phyloP scores from a whole-genome alignment of 2,113 vertebrate species.

The Alethe castanea region DNA sequence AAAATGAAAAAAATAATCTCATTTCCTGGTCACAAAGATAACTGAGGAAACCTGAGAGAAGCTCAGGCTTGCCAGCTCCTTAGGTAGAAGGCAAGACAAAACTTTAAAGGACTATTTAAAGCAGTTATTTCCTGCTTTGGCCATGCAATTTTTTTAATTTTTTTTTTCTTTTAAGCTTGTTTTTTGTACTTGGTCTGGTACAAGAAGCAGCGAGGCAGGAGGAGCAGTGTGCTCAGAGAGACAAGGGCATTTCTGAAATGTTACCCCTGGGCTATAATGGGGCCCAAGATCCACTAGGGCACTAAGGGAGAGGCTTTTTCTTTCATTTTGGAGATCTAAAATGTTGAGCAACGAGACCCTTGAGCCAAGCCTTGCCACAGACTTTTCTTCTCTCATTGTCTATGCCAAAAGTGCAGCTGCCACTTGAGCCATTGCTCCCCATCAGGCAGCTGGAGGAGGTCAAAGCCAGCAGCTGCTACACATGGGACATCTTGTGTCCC shows the following conservation, averaged over 20 bases:
- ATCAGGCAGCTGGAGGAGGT: background rate
- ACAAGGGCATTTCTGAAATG: background rate
- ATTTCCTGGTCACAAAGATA: background rate
- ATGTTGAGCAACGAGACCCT: background rate
- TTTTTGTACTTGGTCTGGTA: background rate
- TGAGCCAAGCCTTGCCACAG: background rate
- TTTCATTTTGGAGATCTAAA: background rate
- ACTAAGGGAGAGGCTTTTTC: background rate
- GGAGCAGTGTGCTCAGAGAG: background rate
- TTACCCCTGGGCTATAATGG: background rate
- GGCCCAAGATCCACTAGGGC: background rate
- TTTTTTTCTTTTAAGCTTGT: rapidly evolving
- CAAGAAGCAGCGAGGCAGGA: rapidly evolving
- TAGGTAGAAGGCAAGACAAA: background rate
- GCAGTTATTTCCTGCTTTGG: background rate
- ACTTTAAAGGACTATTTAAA: background rate
- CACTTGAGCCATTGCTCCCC: background rate
- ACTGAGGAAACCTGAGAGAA: background rate
- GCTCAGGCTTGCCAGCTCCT: background rate
- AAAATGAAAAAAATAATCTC: background rate
- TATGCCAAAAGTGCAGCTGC: background rate
- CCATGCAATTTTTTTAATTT: background rate
- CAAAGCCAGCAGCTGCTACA: slow-evolving; percentile 1
- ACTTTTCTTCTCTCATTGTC: background rate
- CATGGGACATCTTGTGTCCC: background rate